Evolutionary conservation across 2,113 vertebrate species (phyloP), one percentile per base, ranked within the genome.

Genomic region (Proterorhinus semilunaris): DNA sequence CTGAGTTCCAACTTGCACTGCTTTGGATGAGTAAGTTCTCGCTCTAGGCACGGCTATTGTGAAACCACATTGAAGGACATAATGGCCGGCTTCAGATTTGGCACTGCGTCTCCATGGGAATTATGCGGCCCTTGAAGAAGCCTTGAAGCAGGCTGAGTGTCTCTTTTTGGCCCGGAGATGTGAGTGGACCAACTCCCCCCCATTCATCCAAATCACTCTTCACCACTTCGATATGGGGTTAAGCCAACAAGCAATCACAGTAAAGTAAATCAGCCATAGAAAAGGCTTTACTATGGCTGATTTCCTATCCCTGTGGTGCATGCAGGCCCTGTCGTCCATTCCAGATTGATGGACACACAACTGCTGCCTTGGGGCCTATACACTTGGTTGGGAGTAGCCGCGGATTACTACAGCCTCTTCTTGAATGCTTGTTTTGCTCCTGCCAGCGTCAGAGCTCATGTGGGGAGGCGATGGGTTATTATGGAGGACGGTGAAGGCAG

Each of bases 291-390:
- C 62, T 63, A 21, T 48, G 10, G 9, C 46, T 12, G 16, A 47
- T 17, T 63, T 46, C 16, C n/a, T 21, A 17, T 48, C n/a, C 62
- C 16, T 10, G 12, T 16, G 16, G 10, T 6, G 45, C 21, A 17
- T 5, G 17, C 44, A 46, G 64, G 13, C 9, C 11, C 36, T 57
- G 8, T 67, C 52, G 17, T 72, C 58, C 50, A 27, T 65, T 64
- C 47, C 49, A 53, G 52, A 68, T 59, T 68, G 69, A 68, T 64
- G 58, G 63, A 63, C 65, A 50, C 51, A 52, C 55, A 51, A 13
- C 27, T 36, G 7, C 58, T 46, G 46, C 52, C 69, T 13, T 16
- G 17, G 59, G 75, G 36, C 43, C 27, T 64, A 13, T 21, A 21
- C 61, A 27, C 62, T 63, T 36, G 13, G 65, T 50, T 71, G 36